Evolutionary conservation across 1,140 invertebrate genomes (phyloP).

Genomic region (Potamilus streckersoni): DNA sequence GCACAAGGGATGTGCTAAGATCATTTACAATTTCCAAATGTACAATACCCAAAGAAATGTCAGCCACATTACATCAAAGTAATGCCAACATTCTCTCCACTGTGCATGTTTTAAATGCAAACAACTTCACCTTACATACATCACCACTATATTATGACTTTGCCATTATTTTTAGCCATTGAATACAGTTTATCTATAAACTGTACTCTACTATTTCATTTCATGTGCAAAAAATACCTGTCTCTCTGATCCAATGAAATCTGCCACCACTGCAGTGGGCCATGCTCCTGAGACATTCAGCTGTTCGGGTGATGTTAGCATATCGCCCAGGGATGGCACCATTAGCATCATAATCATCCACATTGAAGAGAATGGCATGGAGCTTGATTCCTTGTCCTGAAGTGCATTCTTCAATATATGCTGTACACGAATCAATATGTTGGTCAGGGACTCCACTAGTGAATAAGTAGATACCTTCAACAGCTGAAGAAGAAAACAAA

Average conservation of each 20-base stretch:
- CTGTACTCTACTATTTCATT: too few relatives aligned
- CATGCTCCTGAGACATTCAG: conserved; percentile 63
- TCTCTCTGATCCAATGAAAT: conserved; percentile 69
- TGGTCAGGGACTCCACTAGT: conserved; percentile 69
- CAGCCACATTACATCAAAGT: too few relatives aligned
- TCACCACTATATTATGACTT: too few relatives aligned
- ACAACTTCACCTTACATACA: too few relatives aligned
- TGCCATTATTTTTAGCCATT: too few relatives aligned
- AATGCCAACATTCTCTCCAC: too few relatives aligned
- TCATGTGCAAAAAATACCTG: conserved; percentile 46
- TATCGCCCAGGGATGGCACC: conserved; percentile 67
- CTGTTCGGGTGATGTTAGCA: conserved; percentile 67
- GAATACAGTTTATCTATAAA: too few relatives aligned
- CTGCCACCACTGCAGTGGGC: conserved; percentile 64
- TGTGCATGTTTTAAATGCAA: too few relatives aligned
- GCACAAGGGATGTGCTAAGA: too few relatives aligned
- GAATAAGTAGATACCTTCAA: conserved; percentile 68
- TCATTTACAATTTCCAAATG: too few relatives aligned
- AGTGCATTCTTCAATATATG: conserved; percentile 63
- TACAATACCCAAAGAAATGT: too few relatives aligned
- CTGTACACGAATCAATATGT: conserved; percentile 52
- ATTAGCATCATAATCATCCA: conserved; percentile 66
- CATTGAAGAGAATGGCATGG: conserved; percentile 67
- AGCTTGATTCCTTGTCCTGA: conserved; percentile 55
- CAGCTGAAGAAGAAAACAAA: conserved; percentile 39